A percentile compares a stretch with the other conserved stretches of the same genome.
Evolutionary conservation across 2,888 invertebrate species (phyloP).

Genomic region (Euspilapteryx auroguttella): DNA sequence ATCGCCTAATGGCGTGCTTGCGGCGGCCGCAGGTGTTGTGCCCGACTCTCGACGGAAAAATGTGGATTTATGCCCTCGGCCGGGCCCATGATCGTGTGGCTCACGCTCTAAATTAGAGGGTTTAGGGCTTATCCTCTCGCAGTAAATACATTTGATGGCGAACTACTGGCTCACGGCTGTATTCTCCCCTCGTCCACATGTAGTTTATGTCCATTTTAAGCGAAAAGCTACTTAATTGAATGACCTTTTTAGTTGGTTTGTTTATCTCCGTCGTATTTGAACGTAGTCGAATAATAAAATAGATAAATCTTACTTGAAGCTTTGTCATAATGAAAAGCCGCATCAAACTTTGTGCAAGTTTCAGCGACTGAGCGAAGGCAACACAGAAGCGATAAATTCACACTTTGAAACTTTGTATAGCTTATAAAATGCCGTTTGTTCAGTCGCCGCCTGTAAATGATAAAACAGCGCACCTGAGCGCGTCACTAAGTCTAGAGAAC

Average conservation of each 20-base stretch:
- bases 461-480: constrained; percentile 47
- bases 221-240: constrained; percentile 13
- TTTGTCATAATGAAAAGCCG: constrained; percentile 3
- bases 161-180: constrained; percentile 16
- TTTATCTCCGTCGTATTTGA: neutral
- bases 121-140: constrained; percentile 48
- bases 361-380: neutral
- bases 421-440: constrained; percentile 25
- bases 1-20: constrained; percentile 29
- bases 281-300: constrained; percentile 4
- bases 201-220: constrained; percentile 28
- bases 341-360: constrained; percentile 18
- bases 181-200: constrained; percentile 14
- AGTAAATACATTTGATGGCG: constrained; percentile 41
- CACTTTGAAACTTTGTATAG: constrained; percentile 22
- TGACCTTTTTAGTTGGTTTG: constrained; percentile 12
- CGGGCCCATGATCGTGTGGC: constrained; percentile 48
- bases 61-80: constrained; percentile 49
- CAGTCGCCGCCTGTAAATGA: constrained; percentile 29
- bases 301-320: constrained; percentile 3
- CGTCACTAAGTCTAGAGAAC: too few relatives aligned
- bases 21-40: constrained; percentile 35
- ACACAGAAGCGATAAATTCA: constrained; percentile 21
- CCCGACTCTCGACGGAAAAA: constrained; percentile 34
- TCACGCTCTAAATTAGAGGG: constrained; percentile 54